Percentiles rank a stretch among this genome's conserved stretches.
Conservation (phyloP, 1,140 invertebrate genomes). For the Choristoneura fumiferana region DNA sequence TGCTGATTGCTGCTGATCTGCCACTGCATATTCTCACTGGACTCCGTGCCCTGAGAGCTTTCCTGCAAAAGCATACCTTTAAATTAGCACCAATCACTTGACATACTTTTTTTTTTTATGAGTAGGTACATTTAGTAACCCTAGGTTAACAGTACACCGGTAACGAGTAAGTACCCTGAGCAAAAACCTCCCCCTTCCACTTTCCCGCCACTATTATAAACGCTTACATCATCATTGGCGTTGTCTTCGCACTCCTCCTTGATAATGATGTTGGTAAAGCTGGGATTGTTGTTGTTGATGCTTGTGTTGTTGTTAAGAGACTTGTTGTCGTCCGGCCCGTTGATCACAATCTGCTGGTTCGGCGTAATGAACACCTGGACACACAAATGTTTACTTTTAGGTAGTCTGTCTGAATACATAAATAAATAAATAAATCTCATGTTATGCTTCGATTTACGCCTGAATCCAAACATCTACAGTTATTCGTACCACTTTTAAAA, state of each 20-base stretch:
- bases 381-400: constrained; percentile 20
- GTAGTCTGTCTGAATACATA: too few species aligned
- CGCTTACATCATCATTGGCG: constrained; percentile 55
- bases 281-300: constrained; percentile 48
- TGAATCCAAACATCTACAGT: too few species aligned
- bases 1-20: constrained; percentile 38
- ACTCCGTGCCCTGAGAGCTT: constrained; percentile 56
- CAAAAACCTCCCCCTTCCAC: too few species aligned
- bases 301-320: constrained; percentile 56
- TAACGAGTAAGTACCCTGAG: too few species aligned
- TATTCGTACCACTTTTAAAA: too few species aligned
- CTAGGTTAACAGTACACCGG: too few species aligned
- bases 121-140: too few species aligned
- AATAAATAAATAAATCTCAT: too few species aligned
- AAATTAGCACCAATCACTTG: too few species aligned
- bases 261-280: constrained; percentile 53
- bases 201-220: constrained; percentile 33
- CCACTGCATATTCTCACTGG: constrained; percentile 44
- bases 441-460: too few species aligned
- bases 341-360: constrained; percentile 74
- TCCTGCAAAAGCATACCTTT: constrained; percentile 41
- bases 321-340: constrained; percentile 75
- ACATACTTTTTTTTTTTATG: too few species aligned
- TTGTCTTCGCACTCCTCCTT: constrained; percentile 74
- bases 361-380: constrained; percentile 60